phyloP scores from a whole-genome alignment of 2,797 vertebrate genomes.

The Numenius phaeopus region DNA sequence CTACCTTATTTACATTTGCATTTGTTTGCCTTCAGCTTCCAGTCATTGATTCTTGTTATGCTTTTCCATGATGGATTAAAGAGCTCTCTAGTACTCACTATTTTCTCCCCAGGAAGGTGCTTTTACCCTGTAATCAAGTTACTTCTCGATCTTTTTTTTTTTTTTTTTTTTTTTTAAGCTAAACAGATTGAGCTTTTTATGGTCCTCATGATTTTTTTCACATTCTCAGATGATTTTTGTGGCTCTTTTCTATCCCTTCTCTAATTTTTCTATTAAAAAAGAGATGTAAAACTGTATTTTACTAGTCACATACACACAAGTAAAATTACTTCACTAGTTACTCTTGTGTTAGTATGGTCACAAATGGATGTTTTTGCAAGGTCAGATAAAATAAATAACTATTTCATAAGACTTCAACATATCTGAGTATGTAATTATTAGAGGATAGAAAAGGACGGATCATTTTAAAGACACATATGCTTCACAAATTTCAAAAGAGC shows the following conservation, averaged over 20 bases:
- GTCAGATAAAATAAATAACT: not conserved
- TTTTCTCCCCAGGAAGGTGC: constrained; percentile 55
- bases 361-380: not conserved
- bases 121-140: constrained; percentile 59
- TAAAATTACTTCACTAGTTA: not conserved
- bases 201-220: not conserved
- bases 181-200: not conserved
- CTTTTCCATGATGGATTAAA: constrained; percentile 52
- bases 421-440: not conserved
- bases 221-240: not conserved
- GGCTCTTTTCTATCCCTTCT: not conserved
- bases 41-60: constrained; percentile 44
- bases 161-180: not conserved
- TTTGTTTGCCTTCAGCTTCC: constrained; percentile 58
- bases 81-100: constrained; percentile 40
- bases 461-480: not conserved
- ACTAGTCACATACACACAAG: not conserved
- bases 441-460: not conserved
- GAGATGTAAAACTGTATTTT: not conserved
- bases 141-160: not conserved
- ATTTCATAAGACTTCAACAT: not conserved
- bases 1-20: constrained; percentile 36
- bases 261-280: not conserved
- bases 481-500: not conserved
- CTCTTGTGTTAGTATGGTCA: not conserved